Conservation (phyloP, 2,888 invertebrate genomes). For the Phytoseiulus persimilis region DNA sequence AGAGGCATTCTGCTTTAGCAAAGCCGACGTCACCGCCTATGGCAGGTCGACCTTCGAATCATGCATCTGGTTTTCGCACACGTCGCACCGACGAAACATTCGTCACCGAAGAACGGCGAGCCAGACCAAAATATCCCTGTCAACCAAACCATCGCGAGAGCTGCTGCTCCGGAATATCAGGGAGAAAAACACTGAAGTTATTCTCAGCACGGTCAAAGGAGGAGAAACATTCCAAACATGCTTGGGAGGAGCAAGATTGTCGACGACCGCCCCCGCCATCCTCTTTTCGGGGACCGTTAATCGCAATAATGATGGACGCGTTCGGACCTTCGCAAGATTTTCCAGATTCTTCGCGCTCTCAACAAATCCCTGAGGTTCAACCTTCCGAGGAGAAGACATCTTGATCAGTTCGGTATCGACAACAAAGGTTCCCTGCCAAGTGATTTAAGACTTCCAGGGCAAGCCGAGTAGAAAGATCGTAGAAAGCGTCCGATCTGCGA, state of each 20-base stretch:
- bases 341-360: too few species aligned
- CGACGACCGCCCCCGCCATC: not conserved
- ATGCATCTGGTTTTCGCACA: too few species aligned
- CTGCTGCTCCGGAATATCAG: not conserved
- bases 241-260: not conserved
- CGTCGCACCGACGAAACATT: too few species aligned
- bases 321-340: too few species aligned
- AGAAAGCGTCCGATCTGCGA: not conserved
- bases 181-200: not conserved
- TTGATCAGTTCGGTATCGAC: not conserved
- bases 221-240: not conserved
- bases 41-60: too few species aligned
- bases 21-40: too few species aligned
- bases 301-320: not conserved
- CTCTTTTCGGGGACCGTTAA: not conserved
- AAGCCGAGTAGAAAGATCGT: not conserved
- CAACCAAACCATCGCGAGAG: not conserved
- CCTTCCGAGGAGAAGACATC: not conserved
- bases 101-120: not conserved
- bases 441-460: not conserved
- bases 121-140: not conserved
- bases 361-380: not conserved
- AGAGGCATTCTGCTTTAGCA: too few species aligned
- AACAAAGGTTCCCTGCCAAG: not conserved
- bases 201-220: not conserved